Percentiles rank a stretch among this genome's conserved stretches.
Conservation (phyloP, 92 coral and sea anemone genomes). For the Virgularia gustaviana region DNA sequence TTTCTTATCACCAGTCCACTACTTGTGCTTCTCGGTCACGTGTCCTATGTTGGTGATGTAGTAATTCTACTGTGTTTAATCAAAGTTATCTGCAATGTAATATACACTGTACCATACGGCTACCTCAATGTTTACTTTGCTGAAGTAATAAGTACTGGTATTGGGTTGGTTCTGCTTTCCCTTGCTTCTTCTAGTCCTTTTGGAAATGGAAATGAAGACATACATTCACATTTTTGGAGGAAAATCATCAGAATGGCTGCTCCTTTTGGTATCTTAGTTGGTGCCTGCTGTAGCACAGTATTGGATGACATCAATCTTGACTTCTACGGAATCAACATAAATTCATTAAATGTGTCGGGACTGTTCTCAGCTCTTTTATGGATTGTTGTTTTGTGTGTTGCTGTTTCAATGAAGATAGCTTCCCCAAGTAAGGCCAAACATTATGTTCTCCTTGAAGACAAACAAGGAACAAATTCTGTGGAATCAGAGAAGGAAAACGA, state of each 20-base stretch:
- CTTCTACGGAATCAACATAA: not conserved
- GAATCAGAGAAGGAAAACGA: not conserved
- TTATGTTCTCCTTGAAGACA: not conserved
- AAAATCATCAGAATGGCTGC: not conserved
- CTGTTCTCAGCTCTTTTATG: not conserved
- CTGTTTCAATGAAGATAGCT: not conserved
- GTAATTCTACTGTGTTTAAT: not conserved
- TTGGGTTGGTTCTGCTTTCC: not conserved
- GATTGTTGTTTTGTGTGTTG: not conserved
- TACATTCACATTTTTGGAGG: not conserved
- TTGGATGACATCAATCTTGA: not conserved
- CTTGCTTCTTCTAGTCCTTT: not conserved
- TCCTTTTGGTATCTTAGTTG: not conserved
- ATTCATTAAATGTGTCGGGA: not conserved
- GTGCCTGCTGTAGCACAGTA: not conserved
- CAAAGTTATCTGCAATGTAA: not conserved
- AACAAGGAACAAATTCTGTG: not conserved
- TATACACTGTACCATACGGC: not conserved
- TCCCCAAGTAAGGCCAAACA: too few relatives aligned
- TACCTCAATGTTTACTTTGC: not conserved
- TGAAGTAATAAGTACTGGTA: not conserved
- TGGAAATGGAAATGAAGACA: not conserved
- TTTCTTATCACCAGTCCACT: not conserved
- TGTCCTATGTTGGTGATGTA: not conserved
- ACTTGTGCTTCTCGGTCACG: not conserved